A percentile compares a stretch with the other conserved stretches of the same genome.
These are phyloP conservation scores for Drosophila infuscata DNA, from an alignment of 2,888 invertebrate species.

Conservation along the genomic window DNA sequence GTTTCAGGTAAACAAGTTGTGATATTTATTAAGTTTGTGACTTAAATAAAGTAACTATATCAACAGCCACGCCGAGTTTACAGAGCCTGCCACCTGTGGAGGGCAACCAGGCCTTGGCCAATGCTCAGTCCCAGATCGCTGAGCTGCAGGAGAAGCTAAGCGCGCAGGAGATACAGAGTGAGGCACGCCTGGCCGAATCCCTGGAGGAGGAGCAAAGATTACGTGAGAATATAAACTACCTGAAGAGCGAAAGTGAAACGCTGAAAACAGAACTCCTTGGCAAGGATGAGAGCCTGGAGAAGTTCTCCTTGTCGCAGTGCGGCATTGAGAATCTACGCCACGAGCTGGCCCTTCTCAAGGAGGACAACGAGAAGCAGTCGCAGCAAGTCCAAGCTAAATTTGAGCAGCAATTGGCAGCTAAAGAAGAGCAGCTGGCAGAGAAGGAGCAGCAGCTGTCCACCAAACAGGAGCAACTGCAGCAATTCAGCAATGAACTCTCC, in stretches of 20 bases:
- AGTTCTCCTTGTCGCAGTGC: constrained; percentile 78
- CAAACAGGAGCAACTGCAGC: constrained; percentile 65
- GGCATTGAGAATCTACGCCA: constrained; percentile 79
- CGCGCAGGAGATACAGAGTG: constrained; percentile 50
- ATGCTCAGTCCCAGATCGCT: constrained; percentile 49
- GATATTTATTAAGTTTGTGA: background rate
- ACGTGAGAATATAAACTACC: constrained; percentile 73
- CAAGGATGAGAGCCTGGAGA: constrained; percentile 83
- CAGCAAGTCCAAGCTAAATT: constrained; percentile 51
- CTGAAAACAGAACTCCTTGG: constrained; percentile 77
- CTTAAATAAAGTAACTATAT: background rate
- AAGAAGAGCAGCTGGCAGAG: constrained; percentile 58
- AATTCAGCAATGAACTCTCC: constrained; percentile 54
- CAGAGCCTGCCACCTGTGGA: constrained; percentile 54
- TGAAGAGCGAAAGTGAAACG: constrained; percentile 76
- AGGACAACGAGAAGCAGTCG: constrained; percentile 76
- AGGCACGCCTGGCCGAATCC: constrained; percentile 55
- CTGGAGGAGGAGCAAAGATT: constrained; percentile 73
- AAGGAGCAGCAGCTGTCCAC: constrained; percentile 54
- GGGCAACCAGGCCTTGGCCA: constrained; percentile 45
- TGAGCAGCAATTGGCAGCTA: constrained; percentile 59
- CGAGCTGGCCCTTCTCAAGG: constrained; percentile 72
- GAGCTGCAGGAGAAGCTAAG: constrained; percentile 59
- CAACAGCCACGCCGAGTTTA: constrained; percentile 67
- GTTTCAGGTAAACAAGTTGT: constrained; percentile 66